Conservation (phyloP, 1,140 invertebrate species). For the Magallana angulata region DNA sequence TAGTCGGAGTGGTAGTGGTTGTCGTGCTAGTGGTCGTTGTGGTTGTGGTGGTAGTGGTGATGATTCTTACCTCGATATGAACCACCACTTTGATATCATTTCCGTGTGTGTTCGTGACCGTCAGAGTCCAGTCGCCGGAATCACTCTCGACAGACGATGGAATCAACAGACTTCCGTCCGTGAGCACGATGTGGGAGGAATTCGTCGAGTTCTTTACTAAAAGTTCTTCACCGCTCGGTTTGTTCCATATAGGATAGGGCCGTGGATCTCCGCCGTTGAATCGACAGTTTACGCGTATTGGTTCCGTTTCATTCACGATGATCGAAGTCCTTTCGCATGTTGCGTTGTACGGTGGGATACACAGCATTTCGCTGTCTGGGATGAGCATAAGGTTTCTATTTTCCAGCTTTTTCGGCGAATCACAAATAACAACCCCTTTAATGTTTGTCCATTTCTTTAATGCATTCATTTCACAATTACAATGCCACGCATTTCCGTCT, state of each 20-base stretch:
- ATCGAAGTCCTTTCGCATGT: background rate
- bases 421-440: background rate
- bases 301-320: background rate
- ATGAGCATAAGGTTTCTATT: constrained; percentile 6
- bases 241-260: background rate
- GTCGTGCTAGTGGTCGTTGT: background rate
- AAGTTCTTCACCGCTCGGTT: background rate
- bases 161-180: background rate
- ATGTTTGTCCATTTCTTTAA: constrained; percentile 26
- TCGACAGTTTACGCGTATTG: constrained; percentile 2
- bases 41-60: constrained; percentile 3
- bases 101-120: background rate
- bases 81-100: background rate
- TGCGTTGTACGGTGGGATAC: constrained; percentile 17
- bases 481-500: constrained; percentile 26
- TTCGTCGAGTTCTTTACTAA: constrained; percentile 17
- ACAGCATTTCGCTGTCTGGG: constrained; percentile 9
- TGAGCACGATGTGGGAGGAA: background rate
- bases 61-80: constrained; percentile 23
- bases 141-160: background rate
- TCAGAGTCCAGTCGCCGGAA: constrained; percentile 4
- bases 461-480: constrained; percentile 30
- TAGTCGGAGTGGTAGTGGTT: constrained; percentile 22
- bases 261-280: constrained; percentile 27
- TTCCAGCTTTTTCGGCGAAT: background rate